Evolutionary conservation across 1,140 invertebrate genomes (phyloP), one percentile per base, ranked within the genome.

Genomic region (Brachionus angularis): DNA sequence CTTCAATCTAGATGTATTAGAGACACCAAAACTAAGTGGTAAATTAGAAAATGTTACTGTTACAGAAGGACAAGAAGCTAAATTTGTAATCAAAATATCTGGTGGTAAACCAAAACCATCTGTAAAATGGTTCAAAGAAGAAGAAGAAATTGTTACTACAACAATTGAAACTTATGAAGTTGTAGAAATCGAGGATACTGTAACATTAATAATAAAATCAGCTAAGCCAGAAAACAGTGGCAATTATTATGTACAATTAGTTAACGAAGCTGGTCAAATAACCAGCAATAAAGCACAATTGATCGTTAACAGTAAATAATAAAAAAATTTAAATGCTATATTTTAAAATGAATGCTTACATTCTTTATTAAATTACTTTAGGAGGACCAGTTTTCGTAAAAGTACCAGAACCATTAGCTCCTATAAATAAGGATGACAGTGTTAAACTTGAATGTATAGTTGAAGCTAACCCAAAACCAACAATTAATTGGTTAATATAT

Each of bases 381-480:
- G 64, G 16, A 34, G 0, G 10, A 49, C 64, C 64, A 25, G 1
- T 50, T 0, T 70, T 70, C 52, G n/a, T 8, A 18, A 5, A 2
- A n/a, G 2, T 3, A 8, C n/a, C 64, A n/a, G 44, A 36, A 27
- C 5, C 23, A 16, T 14, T 39, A n/a, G 3, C 16, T 7, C 5
- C 5, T 5, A 25, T 50, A 2, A 49, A 16, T 4, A 70, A 36
- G 18, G 46, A 70, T 27, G 4, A 50, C 8, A n/a, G 5, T 2
- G 14, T 50, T 16, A 33, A 3, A n/a, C 33, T 96, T 83, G 91
- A 94, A 84, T 93, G 91, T 82, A 87, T 90, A 75, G 90, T 96
- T 75, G 88, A 91, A 77, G 91, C 91, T 72, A 90, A 93, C 82
- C 92, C 92, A 23, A 86, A 87, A 76, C 92, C 92, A 71, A 86